A percentile compares a stretch with the other conserved stretches of the same genome.
These are phyloP conservation scores for Orgyia antiqua DNA, from an alignment of 2,888 invertebrate genomes.

Conservation along the genomic window DNA sequence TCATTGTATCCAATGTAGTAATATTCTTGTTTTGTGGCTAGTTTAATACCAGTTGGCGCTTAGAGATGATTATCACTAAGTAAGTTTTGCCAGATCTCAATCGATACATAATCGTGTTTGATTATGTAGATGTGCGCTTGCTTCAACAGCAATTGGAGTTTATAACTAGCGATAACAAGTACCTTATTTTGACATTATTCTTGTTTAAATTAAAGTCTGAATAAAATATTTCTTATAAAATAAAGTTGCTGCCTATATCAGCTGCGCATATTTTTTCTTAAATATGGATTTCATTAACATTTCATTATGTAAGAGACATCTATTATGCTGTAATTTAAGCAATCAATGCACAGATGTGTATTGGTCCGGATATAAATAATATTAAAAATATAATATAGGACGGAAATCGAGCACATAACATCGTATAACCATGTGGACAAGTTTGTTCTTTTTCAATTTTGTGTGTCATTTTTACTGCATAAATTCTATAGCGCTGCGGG, in stretches of 20 bases:
- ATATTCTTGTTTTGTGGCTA: constrained; percentile 28
- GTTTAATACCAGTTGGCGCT: constrained; percentile 21
- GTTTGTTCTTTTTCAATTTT: constrained; percentile 22
- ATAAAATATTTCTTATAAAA: not conserved
- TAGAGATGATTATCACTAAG: constrained; percentile 28
- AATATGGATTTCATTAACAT: no score
- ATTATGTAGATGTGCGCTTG: constrained; percentile 26
- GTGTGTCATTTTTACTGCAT: constrained; percentile 41
- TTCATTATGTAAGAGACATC: no score
- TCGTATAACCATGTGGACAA: no score
- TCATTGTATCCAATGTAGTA: constrained; percentile 34
- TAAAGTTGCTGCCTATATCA: no score
- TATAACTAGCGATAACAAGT: constrained; percentile 20
- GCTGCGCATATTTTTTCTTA: no score
- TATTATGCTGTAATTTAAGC: no score
- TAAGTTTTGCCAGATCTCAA: constrained; percentile 32
- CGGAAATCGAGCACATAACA: no score
- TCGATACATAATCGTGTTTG: constrained; percentile 27
- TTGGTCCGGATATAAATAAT: no score
- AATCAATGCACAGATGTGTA: no score
- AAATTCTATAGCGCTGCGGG: constrained; percentile 58
- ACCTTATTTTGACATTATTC: constrained; percentile 23
- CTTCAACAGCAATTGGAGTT: constrained; percentile 16
- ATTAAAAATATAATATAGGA: no score
- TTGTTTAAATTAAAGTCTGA: constrained; percentile 6